Percentiles rank a stretch among this genome's conserved stretches.
Conservation (phyloP, 2,888 invertebrate genomes). For the Eledona agricola region DNA sequence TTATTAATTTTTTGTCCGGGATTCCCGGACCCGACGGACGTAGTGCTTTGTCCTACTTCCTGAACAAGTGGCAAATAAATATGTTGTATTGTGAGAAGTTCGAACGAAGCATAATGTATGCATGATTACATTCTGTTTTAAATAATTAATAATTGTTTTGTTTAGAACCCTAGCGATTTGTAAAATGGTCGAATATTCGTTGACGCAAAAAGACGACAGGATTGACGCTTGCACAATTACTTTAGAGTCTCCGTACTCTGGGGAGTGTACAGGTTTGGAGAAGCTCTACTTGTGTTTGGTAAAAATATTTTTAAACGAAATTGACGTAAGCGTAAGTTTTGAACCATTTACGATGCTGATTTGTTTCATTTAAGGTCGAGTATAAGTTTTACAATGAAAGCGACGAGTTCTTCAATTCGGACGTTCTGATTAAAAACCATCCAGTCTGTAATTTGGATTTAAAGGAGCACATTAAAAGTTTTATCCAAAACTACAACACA, state of each 20-base stretch:
- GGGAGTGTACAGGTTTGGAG: constrained; percentile 33
- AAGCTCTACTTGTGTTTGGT: constrained; percentile 34
- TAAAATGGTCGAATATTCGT: constrained; percentile 36
- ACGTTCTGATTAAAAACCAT: constrained; percentile 35
- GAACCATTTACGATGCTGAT: background rate
- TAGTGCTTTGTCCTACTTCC: constrained; percentile 45
- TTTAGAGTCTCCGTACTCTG: constrained; percentile 14
- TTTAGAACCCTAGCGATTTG: constrained; percentile 33
- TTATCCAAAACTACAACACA: constrained; percentile 30
- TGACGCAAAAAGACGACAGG: constrained; percentile 31
- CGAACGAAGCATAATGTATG: constrained; percentile 46
- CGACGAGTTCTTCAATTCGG: constrained; percentile 18
- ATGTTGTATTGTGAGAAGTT: constrained; percentile 38
- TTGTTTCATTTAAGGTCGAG: constrained; percentile 11
- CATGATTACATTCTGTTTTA: constrained; percentile 8
- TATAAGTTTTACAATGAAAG: constrained; percentile 8
- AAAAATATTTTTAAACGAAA: constrained; percentile 27
- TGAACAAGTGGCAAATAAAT: constrained; percentile 41
- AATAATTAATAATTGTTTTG: background rate
- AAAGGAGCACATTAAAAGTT: constrained; percentile 32
- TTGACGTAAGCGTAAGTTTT: constrained; percentile 22
- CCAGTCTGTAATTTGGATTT: constrained; percentile 31
- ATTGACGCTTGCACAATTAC: constrained; percentile 26
- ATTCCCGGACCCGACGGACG: constrained; percentile 48
- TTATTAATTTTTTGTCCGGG: constrained; percentile 42